Conservation (phyloP, 2,113 vertebrate genomes). For the Cavia porcellus region DNA sequence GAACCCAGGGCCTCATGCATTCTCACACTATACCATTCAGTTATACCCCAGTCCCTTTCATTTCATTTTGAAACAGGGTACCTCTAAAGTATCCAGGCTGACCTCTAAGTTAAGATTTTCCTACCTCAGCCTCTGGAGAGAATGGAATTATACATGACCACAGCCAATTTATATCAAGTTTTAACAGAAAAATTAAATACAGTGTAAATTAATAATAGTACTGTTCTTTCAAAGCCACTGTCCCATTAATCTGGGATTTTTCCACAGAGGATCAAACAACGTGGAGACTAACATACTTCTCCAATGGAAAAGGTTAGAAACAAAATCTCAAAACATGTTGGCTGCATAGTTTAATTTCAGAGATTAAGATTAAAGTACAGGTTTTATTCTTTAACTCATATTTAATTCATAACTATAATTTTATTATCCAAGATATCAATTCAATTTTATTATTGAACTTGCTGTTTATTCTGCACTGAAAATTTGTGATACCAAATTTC, state of each 20-base stretch:
- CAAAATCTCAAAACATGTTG: background rate
- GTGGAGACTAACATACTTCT: background rate
- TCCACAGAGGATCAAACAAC: constrained; percentile 41
- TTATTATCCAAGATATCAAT: background rate
- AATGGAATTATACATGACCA: background rate
- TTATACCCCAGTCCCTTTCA: background rate
- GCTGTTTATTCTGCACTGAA: background rate
- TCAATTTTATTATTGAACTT: background rate
- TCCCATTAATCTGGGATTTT: background rate
- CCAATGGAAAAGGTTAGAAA: background rate
- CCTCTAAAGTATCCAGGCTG: background rate
- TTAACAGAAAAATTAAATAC: constrained; percentile 39
- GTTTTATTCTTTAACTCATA: background rate
- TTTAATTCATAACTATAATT: background rate
- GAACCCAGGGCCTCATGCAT: background rate
- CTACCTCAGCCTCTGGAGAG: background rate
- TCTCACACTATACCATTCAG: background rate
- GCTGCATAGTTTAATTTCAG: background rate
- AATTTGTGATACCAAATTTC: background rate
- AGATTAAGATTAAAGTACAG: background rate
- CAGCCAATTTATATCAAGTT: background rate
- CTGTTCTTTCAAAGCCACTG: constrained; percentile 4
- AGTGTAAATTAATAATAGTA: background rate
- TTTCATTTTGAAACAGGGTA: background rate
- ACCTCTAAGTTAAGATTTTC: background rate